Base-by-base conservation (phyloP, 37 sponge, comb jelly and placozoan species). In the Petrosia ficiformis region DNA sequence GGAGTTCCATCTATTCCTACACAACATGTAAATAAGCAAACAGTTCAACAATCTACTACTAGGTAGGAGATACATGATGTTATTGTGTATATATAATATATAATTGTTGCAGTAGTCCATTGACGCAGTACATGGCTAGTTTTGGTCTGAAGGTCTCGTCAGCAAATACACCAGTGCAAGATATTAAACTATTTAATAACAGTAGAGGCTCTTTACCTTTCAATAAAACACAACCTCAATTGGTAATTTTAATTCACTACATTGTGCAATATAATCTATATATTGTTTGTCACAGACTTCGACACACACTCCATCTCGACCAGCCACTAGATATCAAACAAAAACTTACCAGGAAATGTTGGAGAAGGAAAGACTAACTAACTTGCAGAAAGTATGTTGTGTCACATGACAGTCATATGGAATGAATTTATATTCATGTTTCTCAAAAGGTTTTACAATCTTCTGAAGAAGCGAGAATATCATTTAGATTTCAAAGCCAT, bases 381-480 rank as follows among this genome's bases (percentile, higher is more conserved):
- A 79, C 31, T 35, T 85, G 22, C 48, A 43, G 11, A 85, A 79
- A 72, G 86, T 85, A 54, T 26, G 57, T 73, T 40, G 16, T 25
- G 5, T n/a, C 25, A 5, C 63, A 26, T 16, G 16, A 48, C 54
- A 48, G 10, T 10, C 16, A 5, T n/a, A n/a, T n/a, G n/a, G 22
- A n/a, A 26, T 5, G n/a, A 6, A 5, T 11, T 61, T n/a, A 61
- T 48, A 8, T 48, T 48, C 29, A 43, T 71, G n/a, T 6, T 71
- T 39, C 41, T 28, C 33, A 34, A 2, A 37, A 85, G 86, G 79
- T 79, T 10, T 60, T 85, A 10, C 86, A 85, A 57, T 78, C 86
- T 0, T 85, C 86, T 32, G 86, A 85, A 25, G 86, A 85, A 57
- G 86, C 86, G 16, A 40, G 79, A 48, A 85, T 79, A 39, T 79